Base-by-base conservation (phyloP, 2,888 invertebrate species). In the Serrognathus titanus region DNA sequence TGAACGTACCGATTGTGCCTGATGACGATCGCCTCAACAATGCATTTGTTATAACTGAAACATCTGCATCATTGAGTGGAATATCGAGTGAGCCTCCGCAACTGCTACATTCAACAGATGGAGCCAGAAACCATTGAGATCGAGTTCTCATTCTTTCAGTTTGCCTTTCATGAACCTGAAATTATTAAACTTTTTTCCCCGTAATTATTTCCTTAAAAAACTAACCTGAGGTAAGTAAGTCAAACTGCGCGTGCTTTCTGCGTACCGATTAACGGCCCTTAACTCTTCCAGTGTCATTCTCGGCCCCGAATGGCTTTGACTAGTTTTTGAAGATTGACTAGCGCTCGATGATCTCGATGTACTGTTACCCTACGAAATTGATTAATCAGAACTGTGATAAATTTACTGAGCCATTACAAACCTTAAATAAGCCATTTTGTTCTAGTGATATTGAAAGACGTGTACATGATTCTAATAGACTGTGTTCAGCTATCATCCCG, bases 81-180 rank as follows among this genome's bases (percentile, higher is more conserved):
- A 75, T 79, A 65, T 79, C 80, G 61, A 78, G 62, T 9, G 77
- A 77, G 38, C 78, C 78, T 3, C 78, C 78, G 57, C 78, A 78
- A 63, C 77, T 77, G 16, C 75, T 69, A 64, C 78, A 78, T 56
- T 78, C 78, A 59, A 81, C 81, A 10, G 84, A 82, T 57, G 88
- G 88, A 71, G 88, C 88, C 78, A 94, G 85, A 82, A 96, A 97
- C 97, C 97, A 98, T 81, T 97, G 96, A 59, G 96, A 96, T 69
- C 97, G 87, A 66, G 96, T 95, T 76, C 93, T 88, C 94, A 98
- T 95, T 69, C 97, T 86, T 76, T 94, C 94, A 64, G 96, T 90
- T 83, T 98, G 97, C 75, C 95, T 85, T 81, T 95, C 94, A 82
- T 95, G 94, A 70, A 96, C 95, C 92, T 94, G 80, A 75, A 62